phyloP scores from a whole-genome alignment of 2,888 invertebrate genomes.

The Agrochola litura region DNA sequence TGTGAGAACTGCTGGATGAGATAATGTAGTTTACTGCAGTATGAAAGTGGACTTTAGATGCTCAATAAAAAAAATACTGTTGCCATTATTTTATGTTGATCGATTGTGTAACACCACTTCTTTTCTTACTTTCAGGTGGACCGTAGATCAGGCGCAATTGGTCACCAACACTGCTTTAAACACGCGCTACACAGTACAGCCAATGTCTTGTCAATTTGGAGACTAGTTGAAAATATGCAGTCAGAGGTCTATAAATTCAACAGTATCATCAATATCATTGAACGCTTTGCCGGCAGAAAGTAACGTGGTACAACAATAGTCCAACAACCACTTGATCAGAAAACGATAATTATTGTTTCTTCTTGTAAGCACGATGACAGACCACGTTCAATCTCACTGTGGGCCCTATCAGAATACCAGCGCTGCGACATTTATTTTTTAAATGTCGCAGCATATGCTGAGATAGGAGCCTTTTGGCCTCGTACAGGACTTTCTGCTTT shows the following conservation, averaged over 20 bases:
- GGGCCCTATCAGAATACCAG: too few relatives aligned
- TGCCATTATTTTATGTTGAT: neutral
- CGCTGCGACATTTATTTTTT: too few relatives aligned
- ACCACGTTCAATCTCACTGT: too few relatives aligned
- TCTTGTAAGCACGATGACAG: neutral
- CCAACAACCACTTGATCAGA: too few relatives aligned
- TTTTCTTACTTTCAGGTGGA: too few relatives aligned
- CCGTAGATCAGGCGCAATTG: neutral
- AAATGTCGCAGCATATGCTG: too few relatives aligned
- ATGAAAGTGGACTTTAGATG: neutral
- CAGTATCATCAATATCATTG: neutral
- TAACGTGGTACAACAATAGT: neutral
- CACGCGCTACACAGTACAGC: neutral
- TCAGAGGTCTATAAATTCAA: neutral
- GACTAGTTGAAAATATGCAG: neutral
- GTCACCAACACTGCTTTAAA: neutral
- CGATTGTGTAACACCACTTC: neutral
- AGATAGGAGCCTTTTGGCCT: too few relatives aligned
- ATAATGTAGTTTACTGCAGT: conserved; percentile 4
- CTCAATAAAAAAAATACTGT: neutral
- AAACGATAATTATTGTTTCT: neutral
- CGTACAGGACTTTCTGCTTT: too few relatives aligned
- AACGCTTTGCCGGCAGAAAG: neutral
- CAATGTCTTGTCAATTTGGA: neutral
- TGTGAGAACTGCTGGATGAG: conserved; percentile 71